Evolutionary conservation across 2,113 vertebrate species (phyloP), one percentile per base, ranked within the genome.

Genomic region (Sylvilagus bachmani): DNA sequence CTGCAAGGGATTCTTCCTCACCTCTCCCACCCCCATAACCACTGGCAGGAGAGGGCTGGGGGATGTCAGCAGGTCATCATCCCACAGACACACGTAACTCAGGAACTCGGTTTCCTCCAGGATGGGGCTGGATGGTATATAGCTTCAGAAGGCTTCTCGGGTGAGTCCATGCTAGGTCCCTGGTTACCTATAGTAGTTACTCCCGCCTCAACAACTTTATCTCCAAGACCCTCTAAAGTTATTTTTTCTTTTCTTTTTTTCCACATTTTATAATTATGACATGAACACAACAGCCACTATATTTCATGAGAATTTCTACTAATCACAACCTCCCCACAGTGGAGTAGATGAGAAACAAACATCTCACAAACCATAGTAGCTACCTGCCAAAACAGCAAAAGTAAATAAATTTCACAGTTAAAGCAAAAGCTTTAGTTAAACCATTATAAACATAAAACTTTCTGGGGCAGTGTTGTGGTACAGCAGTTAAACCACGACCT

Each of bases 371-470:
- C 53, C 16, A n/a, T 2, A 17, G 17, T 27, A 10, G 29, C 31
- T 92, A 70, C 70, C 27, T 79, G 27, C 31, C 31, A 75, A 38
- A 31, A 44, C 6, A 86, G 33, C 31, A 66, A 93, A 71, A 71
- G 17, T 29, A 73, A 67, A 67, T 58, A 49, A 79, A 62, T 49
- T 70, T 87, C 75, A 75, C 2, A 91, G 70, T 77, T 82, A 90
- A 70, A 83, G 38, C 33, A 78, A 89, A 95, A 85, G 29, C 17
- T 67, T 91, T 49, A 71, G 49, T 79, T 58, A 85, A 84, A 83
- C 38, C 21, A 58, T 71, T 73, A 21, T 7, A 89, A 86, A 69
- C n/a, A 27, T 2, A 44, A 44, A 44, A 44, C 44, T 44, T 44
- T 44, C 44, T 44, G 44, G 38, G 44, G 44, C 44, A 44, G 44